A percentile compares a stretch with the other conserved stretches of the same genome.
Conservation (phyloP, 2,797 vertebrate genomes). For the Euthynnus affinis region DNA sequence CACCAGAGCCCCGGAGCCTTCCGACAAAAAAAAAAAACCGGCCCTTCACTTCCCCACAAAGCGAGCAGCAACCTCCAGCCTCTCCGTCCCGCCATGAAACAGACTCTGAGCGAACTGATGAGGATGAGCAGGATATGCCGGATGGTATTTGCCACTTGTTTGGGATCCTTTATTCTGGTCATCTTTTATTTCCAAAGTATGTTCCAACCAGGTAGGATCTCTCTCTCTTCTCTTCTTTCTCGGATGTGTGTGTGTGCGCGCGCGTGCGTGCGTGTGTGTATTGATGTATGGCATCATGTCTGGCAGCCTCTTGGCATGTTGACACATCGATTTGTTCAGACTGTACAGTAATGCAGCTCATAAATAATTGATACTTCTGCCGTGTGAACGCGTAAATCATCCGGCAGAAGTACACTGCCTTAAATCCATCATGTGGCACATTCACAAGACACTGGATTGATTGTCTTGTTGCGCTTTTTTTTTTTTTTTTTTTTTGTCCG, state of each 20-base stretch:
- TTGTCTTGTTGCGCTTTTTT: conserved; percentile 46
- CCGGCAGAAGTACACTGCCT: neutral
- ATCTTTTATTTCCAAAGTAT: conserved; percentile 99
- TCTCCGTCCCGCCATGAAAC: conserved; percentile 90
- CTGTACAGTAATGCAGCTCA: conserved; percentile 41
- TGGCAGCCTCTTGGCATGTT: conserved; percentile 44
- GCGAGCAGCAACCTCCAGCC: conserved; percentile 35
- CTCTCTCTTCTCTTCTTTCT: conserved; percentile 31
- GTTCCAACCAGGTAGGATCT: conserved; percentile 97
- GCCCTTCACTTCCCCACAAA: conserved; percentile 31
- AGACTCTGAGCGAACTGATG: conserved; percentile 93
- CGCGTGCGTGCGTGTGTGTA: neutral
- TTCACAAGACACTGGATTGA: neutral
- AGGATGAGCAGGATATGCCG: conserved; percentile 97
- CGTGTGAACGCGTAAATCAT: conserved; percentile 22
- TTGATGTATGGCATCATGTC: conserved; percentile 29
- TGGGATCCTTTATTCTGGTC: conserved; percentile 98
- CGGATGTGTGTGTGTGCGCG: neutral
- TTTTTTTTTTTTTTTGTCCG: too few species aligned
- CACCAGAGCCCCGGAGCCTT: conserved; percentile 56
- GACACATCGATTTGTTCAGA: conserved; percentile 41
- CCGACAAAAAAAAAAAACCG: conserved; percentile 45
- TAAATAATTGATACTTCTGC: conserved; percentile 26
- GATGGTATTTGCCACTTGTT: conserved; percentile 96
- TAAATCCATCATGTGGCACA: neutral